Evolutionary conservation across 1,140 invertebrate species (phyloP), one percentile per base, ranked within the genome.

Genomic region (Ostrea edulis): DNA sequence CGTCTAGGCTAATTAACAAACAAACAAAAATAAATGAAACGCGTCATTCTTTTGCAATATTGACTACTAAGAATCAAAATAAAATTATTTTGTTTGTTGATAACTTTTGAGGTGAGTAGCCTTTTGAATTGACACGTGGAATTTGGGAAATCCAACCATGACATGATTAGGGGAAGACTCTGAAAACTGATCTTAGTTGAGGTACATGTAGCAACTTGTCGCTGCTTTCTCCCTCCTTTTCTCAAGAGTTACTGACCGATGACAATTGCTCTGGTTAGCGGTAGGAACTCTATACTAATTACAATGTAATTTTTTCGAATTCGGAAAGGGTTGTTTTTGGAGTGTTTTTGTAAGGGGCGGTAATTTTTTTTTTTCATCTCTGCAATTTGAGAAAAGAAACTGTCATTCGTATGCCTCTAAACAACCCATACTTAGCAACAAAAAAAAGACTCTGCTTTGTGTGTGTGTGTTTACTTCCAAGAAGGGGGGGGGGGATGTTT

Each of bases 71-170:
- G 35, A 44, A 44, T 44, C 35, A 44, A 20, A 20, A 62, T 62
- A 62, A 20, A 62, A 62, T 62, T 58, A 20, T 58, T 58, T 29
- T 77, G 68, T 77, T 77, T 77, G 68, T 77, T 77, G 68, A 29
- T 25, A 77, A 77, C 68, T 29, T 77, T 77, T 77, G 9, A 77
- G 68, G 9, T 35, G 29, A 35, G 22, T 44, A 77, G 68, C 68
- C 68, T 77, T 44, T 44, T 77, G 25, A 29, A 77, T 77, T 77
- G 68, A 14, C 68, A 44, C 35, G 68, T 25, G 29, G 29, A 4
- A 25, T 77, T 77, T 25, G 68, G 14, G 68, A 77, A 25, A 4
- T 12, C 22, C 29, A 77, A 35, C 14, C 14, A 77, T 77, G 68
- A 25, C 68, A 77, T 44, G 35, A 44, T 25, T 25, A 62, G 25